Conservation (phyloP, 2,113 vertebrate species). For the Sorex fumeus region DNA sequence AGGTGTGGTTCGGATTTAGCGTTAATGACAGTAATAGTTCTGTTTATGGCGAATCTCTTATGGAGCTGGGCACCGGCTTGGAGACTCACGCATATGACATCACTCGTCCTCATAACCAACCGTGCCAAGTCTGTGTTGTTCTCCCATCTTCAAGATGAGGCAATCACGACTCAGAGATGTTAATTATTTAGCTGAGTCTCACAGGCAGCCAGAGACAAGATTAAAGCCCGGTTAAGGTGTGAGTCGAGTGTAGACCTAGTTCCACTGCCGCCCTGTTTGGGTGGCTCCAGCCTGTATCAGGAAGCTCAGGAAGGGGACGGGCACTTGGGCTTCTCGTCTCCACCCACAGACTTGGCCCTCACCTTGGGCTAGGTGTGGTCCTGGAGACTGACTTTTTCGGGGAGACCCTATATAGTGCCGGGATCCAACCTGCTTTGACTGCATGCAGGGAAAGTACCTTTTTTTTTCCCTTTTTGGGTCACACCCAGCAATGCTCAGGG, state of each 20-base stretch:
- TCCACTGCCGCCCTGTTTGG: neutral
- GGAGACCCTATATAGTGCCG: too few species aligned
- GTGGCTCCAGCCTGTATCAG: neutral
- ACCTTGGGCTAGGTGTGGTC: neutral
- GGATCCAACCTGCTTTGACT: neutral
- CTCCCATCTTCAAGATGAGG: slow-evolving; percentile 62
- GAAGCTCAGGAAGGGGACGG: neutral
- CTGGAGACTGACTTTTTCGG: neutral
- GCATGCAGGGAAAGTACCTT: neutral
- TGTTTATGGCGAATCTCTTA: slow-evolving; percentile 63
- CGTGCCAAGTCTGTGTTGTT: slow-evolving; percentile 41
- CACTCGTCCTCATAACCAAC: slow-evolving; percentile 30
- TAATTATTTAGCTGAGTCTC: slow-evolving; percentile 60
- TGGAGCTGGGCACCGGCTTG: slow-evolving; percentile 27
- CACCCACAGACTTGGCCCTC: neutral
- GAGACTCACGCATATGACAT: slow-evolving; percentile 2
- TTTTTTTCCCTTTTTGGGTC: too few species aligned
- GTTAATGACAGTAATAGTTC: slow-evolving; percentile 73
- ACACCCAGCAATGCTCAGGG: too few species aligned
- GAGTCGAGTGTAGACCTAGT: neutral
- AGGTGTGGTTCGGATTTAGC: slow-evolving; percentile 39
- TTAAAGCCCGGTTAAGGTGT: neutral
- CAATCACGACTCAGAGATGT: slow-evolving; percentile 44
- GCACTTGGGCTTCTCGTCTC: neutral
- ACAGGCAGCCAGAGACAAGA: neutral